Conservation (phyloP, 2,797 vertebrate species). For the Octomys mimax region DNA sequence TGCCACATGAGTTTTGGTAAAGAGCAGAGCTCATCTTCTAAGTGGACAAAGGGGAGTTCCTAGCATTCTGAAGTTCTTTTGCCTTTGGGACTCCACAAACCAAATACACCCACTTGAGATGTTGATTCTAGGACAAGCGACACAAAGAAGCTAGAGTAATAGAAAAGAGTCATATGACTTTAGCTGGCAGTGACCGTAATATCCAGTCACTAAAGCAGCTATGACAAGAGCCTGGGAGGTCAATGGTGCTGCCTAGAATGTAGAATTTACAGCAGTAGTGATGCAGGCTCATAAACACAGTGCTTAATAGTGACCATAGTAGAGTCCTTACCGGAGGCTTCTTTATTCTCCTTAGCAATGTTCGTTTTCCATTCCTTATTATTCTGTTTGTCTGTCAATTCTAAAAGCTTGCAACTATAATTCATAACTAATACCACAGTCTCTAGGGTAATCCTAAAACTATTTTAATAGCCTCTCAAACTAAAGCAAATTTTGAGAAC, state of each 20-base stretch:
- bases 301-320: not conserved
- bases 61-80: constrained; percentile 24
- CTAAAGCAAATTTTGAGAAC: constrained; percentile 59
- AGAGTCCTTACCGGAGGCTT: not conserved
- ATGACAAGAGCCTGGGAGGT: not conserved
- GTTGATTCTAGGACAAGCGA: constrained; percentile 30
- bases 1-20: not conserved
- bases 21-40: not conserved
- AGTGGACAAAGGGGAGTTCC: not conserved
- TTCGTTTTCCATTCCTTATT: constrained; percentile 44
- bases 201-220: constrained; percentile 27
- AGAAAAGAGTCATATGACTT: not conserved
- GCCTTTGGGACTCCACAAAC: not conserved
- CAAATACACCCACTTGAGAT: constrained; percentile 1
- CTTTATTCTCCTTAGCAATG: not conserved
- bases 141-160: not conserved
- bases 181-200: not conserved
- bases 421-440: constrained; percentile 48
- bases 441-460: not conserved
- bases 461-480: constrained; percentile 64
- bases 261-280: not conserved
- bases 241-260: not conserved
- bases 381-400: constrained; percentile 46
- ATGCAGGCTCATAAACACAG: not conserved
- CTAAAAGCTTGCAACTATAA: constrained; percentile 23